phyloP scores from a whole-genome alignment of 1,140 invertebrate genomes.

The Parasteatoda tepidariorum region DNA sequence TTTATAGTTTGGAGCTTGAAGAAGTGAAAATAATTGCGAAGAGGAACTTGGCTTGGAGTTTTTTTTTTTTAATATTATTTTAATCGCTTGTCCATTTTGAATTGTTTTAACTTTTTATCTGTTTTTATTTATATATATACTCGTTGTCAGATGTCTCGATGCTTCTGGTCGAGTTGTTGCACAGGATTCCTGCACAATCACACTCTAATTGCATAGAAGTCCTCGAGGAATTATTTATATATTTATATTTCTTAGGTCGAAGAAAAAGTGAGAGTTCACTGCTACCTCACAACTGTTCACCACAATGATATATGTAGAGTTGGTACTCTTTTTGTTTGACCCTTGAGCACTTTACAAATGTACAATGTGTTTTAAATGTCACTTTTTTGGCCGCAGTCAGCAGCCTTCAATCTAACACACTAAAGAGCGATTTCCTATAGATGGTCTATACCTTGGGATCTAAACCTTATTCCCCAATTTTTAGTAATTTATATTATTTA shows the following conservation, averaged over 20 bases:
- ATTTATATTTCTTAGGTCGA: not conserved
- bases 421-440: slow-evolving; percentile 54
- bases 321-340: not conserved
- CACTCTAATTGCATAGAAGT: not conserved
- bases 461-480: slow-evolving; percentile 28
- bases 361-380: slow-evolving; percentile 47
- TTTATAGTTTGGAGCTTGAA: slow-evolving; percentile 31
- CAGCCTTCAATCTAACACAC: slow-evolving; percentile 51
- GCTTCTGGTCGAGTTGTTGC: slow-evolving; percentile 14
- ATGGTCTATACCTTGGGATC: slow-evolving; percentile 41
- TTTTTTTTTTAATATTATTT: slow-evolving; percentile 20
- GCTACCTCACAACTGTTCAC: slow-evolving; percentile 32
- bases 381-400: not conserved
- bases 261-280: slow-evolving; percentile 1
- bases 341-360: slow-evolving; percentile 61
- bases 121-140: too few species aligned
- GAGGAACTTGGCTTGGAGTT: slow-evolving; percentile 60
- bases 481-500: slow-evolving; percentile 24
- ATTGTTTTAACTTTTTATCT: slow-evolving; percentile 19
- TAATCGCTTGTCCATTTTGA: slow-evolving; percentile 10
- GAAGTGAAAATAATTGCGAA: slow-evolving; percentile 42
- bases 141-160: slow-evolving; percentile 56
- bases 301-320: slow-evolving; percentile 24
- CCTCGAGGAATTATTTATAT: slow-evolving; percentile 27
- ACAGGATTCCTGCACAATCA: not conserved